Evolutionary conservation across 2,797 vertebrate species (phyloP), one percentile per base, ranked within the genome.

Genomic region (Taenioides sp.): DNA sequence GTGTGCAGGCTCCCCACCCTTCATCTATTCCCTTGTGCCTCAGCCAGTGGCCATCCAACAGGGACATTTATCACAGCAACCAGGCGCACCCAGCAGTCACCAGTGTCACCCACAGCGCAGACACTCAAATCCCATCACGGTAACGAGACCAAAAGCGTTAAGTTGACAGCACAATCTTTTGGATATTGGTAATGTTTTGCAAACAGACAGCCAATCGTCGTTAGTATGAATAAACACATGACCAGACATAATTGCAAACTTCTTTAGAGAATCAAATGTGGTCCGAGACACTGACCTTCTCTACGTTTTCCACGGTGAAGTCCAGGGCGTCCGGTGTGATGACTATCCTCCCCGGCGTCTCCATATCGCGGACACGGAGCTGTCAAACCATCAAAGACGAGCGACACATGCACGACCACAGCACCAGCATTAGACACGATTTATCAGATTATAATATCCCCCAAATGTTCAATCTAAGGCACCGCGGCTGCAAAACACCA

Each of bases 291-390:
- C 91, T 88, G 83, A 97, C 97, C 96, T 98, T 97, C 87, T 98
- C 97, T 79, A 98, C 97, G 90, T 98, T 98, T 77, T 98, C 97
- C 93, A 98, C 96, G 7, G 96, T 98, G 92, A 98, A 97, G 92
- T 98, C 97, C 91, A 97, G 89, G 83, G 92, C 90, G 78, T 91
- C 88, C 77, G 90, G 73, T 25, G 86, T 90, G 80, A 83, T 84
- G 77, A 88, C 88, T 84, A 90, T 90, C 86, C 94, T 92, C 73
- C 86, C 90, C 80, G 90, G 82, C n/a, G 93, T 87, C 80, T 94
- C 93, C 91, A 94, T 93, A 70, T 86, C 80, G 72, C 87, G 28
- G 84, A 83, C 75, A 83, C 86, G 83, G 83, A 92, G 87, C 91
- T 92, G 92, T 93, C 91, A 93, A 84, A 84, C 25, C 63, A 79